Evolutionary conservation across 2,797 vertebrate genomes (phyloP).

Genomic region (Acanthiza pusilla): DNA sequence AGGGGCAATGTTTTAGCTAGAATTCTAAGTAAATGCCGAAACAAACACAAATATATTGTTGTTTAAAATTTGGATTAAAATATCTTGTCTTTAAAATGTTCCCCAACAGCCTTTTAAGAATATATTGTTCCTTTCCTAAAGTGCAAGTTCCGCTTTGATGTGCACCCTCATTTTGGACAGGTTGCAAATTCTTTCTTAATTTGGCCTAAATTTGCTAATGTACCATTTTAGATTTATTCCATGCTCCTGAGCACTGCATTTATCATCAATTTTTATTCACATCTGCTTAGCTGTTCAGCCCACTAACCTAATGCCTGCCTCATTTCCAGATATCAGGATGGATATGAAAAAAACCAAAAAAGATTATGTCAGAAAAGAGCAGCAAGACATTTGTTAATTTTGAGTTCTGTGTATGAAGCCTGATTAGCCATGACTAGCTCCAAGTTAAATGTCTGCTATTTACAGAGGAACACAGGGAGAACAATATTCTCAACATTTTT

Average conservation of each 20-base stretch:
- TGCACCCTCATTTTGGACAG: constrained; percentile 43
- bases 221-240: constrained; percentile 17
- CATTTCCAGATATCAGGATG: neutral
- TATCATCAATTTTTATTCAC: constrained; percentile 47
- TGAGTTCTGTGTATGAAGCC: neutral
- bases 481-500: neutral
- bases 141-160: constrained; percentile 3
- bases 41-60: neutral
- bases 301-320: constrained; percentile 18
- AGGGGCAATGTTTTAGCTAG: neutral
- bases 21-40: neutral
- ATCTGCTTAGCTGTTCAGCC: constrained; percentile 52
- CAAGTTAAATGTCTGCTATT: neutral
- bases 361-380: neutral
- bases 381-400: neutral
- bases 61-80: neutral
- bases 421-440: constrained; percentile 11
- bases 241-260: constrained; percentile 23
- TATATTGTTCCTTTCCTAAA: neutral
- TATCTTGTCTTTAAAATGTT: neutral
- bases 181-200: constrained; percentile 60
- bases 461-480: neutral
- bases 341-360: rapidly evolving
- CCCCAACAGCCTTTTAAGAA: neutral
- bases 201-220: constrained; percentile 23